These are phyloP conservation scores for Agrochola macilenta DNA, from an alignment of 2,888 invertebrate genomes.

Conservation along the genomic window DNA sequence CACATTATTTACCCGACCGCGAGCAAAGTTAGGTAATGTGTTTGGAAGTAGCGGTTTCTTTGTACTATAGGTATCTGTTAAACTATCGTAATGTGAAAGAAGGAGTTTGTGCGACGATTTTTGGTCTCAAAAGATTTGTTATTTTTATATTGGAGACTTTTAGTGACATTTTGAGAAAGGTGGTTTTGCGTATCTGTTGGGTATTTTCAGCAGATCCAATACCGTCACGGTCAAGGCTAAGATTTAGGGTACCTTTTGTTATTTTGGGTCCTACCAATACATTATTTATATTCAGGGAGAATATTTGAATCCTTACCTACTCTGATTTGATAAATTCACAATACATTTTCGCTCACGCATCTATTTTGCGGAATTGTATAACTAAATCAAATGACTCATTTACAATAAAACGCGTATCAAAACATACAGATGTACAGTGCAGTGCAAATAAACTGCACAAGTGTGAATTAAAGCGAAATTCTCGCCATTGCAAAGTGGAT, in stretches of 20 bases:
- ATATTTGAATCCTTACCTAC: constrained; percentile 23
- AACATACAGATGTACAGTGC: constrained; percentile 49
- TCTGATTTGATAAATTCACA: constrained; percentile 34
- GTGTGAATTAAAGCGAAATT: constrained; percentile 65
- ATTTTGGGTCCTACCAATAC: constrained; percentile 38
- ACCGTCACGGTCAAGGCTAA: constrained; percentile 25
- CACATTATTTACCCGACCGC: constrained; percentile 58
- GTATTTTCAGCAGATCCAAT: constrained; percentile 12
- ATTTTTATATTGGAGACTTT: constrained; percentile 13
- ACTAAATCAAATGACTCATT: constrained; percentile 59
- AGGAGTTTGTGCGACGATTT: constrained; percentile 25
- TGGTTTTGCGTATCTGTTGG: constrained; percentile 5
- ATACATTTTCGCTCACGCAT: constrained; percentile 15
- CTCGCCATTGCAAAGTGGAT: constrained; percentile 66
- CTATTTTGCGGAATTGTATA: constrained; percentile 21
- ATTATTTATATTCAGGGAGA: constrained; percentile 41
- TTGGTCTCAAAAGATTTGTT: constrained; percentile 25
- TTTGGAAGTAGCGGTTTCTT: constrained; percentile 46
- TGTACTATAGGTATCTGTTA: constrained; percentile 36
- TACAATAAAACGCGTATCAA: constrained; percentile 55
- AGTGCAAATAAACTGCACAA: constrained; percentile 64
- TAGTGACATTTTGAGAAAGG: constrained; percentile 18
- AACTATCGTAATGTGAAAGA: constrained; percentile 38
- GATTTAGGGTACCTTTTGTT: constrained; percentile 22
- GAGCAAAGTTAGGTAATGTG: constrained; percentile 57